Percentiles rank a stretch among this genome's conserved stretches.
These are phyloP conservation scores for Tragopan temminckii DNA, from an alignment of 2,797 vertebrate genomes.

Conservation along the genomic window DNA sequence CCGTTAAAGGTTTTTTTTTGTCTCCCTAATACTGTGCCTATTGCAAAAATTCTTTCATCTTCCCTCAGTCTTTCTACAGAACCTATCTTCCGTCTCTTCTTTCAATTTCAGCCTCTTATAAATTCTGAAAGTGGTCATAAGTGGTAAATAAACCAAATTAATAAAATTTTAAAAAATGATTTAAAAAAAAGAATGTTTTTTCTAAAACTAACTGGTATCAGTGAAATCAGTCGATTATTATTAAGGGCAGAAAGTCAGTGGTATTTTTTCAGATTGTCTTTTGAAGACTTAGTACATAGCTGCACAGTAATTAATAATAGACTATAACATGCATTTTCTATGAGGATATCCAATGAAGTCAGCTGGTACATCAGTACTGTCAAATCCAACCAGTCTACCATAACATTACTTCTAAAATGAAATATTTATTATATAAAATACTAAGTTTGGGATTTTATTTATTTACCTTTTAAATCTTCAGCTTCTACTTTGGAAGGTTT, in stretches of 20 bases:
- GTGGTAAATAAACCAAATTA: background rate
- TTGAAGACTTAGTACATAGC: background rate
- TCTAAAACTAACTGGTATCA: background rate
- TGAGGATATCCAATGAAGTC: background rate
- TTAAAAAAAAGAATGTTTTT: background rate
- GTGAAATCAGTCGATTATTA: background rate
- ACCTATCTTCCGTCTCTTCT: background rate
- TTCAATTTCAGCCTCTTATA: background rate
- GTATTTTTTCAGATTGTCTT: background rate
- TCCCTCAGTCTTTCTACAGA: background rate
- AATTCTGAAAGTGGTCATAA: background rate
- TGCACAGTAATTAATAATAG: background rate
- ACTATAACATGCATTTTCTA: background rate
- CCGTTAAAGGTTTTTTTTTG: background rate
- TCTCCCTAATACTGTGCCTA: background rate
- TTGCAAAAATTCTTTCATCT: background rate
- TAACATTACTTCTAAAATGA: background rate
- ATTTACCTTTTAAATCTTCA: background rate
- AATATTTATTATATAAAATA: background rate
- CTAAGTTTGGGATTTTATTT: background rate
- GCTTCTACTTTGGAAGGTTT: background rate
- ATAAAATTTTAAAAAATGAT: background rate
- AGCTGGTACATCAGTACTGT: background rate
- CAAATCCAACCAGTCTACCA: background rate
- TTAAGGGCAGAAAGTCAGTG: background rate